These are phyloP conservation scores for Drosophila falleni DNA, from an alignment of 2,888 invertebrate genomes.

Conservation along the genomic window DNA sequence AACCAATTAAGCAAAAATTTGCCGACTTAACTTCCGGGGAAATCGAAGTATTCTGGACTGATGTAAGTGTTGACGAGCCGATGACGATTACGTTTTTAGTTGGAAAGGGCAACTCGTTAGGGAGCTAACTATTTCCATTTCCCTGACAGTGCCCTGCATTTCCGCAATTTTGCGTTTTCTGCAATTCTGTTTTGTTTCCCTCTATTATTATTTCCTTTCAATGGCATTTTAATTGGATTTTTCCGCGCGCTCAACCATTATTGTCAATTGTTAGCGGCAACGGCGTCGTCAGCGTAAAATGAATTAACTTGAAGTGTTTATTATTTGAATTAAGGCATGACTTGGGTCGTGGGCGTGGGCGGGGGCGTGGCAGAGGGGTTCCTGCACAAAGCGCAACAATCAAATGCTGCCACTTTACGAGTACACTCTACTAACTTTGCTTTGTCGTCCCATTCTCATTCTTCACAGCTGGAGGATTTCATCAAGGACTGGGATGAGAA, in stretches of 20 bases:
- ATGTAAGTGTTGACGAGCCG: conserved; percentile 78
- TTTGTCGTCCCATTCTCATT: conserved; percentile 18
- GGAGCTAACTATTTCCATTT: conserved; percentile 17
- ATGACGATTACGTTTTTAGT: conserved; percentile 7
- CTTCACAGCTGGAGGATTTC: conserved; percentile 86
- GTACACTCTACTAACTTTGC: conserved; percentile 53
- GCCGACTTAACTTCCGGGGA: conserved; percentile 92
- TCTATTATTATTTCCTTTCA: conserved; percentile 83
- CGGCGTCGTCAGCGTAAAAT: conserved; percentile 74
- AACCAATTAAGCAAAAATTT: conserved; percentile 94
- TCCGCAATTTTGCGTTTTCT: conserved; percentile 76
- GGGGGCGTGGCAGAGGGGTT: conserved; percentile 8
- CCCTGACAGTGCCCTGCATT: conserved; percentile 59
- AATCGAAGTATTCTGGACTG: conserved; percentile 86
- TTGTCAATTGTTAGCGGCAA: conserved; percentile 78
- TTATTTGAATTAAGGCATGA: conserved; percentile 80
- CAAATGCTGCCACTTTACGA: conserved; percentile 49
- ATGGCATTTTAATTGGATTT: conserved; percentile 85
- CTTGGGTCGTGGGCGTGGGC: conserved; percentile 9
- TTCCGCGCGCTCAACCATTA: conserved; percentile 81
- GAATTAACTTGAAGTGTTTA: conserved; percentile 85
- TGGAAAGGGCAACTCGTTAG: conserved; percentile 15
- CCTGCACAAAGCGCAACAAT: conserved; percentile 62
- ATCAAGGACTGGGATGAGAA: conserved; percentile 90
- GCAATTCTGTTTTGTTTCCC: conserved; percentile 81